A percentile compares a stretch with the other conserved stretches of the same genome.
These are phyloP conservation scores for Mesochorus sp. DNA, from an alignment of 2,888 invertebrate species.

Conservation along the genomic window DNA sequence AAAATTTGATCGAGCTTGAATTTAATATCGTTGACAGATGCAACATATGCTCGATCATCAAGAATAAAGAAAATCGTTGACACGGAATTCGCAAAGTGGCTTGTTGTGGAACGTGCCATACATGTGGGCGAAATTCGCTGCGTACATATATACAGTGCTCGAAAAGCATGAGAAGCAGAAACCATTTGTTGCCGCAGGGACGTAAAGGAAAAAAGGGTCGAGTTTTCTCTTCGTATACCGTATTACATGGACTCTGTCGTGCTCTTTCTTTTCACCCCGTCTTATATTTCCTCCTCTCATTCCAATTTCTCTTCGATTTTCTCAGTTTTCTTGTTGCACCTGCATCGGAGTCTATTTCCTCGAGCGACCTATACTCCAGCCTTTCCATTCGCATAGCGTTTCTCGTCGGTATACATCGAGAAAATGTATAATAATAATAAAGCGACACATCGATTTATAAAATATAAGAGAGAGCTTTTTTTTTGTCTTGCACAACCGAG, in stretches of 20 bases:
- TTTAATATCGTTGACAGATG: too few species aligned
- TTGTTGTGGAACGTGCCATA: not conserved
- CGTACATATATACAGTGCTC: not conserved
- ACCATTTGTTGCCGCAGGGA: slow-evolving; percentile 60
- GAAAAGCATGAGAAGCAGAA: slow-evolving; percentile 44
- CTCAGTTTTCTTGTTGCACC: slow-evolving; percentile 46
- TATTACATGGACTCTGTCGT: slow-evolving; percentile 6
- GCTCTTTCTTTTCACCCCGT: slow-evolving; percentile 21
- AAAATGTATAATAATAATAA: slow-evolving; percentile 39
- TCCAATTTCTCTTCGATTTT: slow-evolving; percentile 56
- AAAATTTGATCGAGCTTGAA: too few species aligned
- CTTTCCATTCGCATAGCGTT: slow-evolving; percentile 32
- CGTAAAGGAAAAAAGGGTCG: slow-evolving; percentile 33
- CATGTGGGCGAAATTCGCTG: not conserved
- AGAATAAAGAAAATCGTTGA: not conserved
- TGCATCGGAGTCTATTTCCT: slow-evolving; percentile 56
- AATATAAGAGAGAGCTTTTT: slow-evolving; percentile 30
- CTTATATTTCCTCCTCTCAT: slow-evolving; percentile 23
- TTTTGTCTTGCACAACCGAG: slow-evolving; percentile 10
- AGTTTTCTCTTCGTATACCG: slow-evolving; percentile 12
- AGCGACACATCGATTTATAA: slow-evolving; percentile 55
- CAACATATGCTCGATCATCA: too few species aligned
- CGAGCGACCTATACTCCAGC: slow-evolving; percentile 22
- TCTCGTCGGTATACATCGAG: not conserved
- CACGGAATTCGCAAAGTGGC: not conserved